Percentiles rank a stretch among this genome's conserved stretches.
Evolutionary conservation across 1,140 invertebrate genomes (phyloP).

Genomic region (Lasioglossum albipes): DNA sequence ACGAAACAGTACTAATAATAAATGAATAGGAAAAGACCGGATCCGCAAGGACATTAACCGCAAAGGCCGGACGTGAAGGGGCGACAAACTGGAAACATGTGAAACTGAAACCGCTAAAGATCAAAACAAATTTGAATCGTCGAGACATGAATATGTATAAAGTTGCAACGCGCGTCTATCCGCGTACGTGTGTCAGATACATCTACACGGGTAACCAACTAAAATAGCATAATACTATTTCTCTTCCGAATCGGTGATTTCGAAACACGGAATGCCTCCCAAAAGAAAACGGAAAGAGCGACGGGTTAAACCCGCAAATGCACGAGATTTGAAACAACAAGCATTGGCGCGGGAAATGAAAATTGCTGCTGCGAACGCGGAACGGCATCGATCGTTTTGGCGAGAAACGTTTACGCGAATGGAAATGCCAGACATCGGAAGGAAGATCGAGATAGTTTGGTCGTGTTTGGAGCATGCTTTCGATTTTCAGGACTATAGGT

Average conservation of each 20-base stretch:
- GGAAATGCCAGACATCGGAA: conserved; percentile 63
- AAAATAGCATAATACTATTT: not conserved
- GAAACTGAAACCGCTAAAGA: not conserved
- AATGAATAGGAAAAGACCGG: too few relatives aligned
- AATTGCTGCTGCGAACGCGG: conserved; percentile 55
- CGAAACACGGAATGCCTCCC: not conserved
- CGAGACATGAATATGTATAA: not conserved
- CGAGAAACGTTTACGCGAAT: conserved; percentile 65
- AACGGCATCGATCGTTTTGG: conserved; percentile 55
- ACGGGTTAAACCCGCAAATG: not conserved
- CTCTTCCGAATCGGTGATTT: not conserved
- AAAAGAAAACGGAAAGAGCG: conserved; percentile 1
- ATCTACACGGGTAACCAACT: too few relatives aligned
- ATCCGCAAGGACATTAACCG: too few relatives aligned
- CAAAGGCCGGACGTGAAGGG: too few relatives aligned
- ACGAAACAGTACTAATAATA: not conserved
- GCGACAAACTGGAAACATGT: too few relatives aligned
- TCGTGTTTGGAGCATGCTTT: conserved; percentile 72
- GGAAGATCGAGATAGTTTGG: conserved; percentile 63
- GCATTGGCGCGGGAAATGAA: conserved; percentile 63
- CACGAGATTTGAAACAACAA: conserved; percentile 50
- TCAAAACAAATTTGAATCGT: not conserved
- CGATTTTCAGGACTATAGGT: conserved; percentile 74
- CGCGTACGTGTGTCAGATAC: not conserved
- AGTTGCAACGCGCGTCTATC: too few relatives aligned